A percentile compares a stretch with the other conserved stretches of the same genome.
Evolutionary conservation across 2,797 vertebrate species (phyloP).

Genomic region (Coregonus suidteri): DNA sequence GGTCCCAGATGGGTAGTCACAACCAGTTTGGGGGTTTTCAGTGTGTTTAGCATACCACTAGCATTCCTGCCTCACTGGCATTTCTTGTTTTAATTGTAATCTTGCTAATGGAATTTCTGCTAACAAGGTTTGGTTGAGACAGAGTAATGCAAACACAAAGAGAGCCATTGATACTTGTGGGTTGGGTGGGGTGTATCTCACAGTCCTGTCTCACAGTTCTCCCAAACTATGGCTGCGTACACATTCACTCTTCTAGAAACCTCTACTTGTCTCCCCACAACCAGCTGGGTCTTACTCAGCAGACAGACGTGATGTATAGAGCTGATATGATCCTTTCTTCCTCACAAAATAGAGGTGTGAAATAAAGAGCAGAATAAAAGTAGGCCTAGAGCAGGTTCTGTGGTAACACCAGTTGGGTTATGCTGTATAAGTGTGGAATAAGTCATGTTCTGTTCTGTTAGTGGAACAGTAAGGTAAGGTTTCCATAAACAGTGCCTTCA

Average conservation of each 20-base stretch:
- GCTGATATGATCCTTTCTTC: neutral
- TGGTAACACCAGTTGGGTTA: too few relatives aligned
- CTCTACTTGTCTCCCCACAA: constrained; percentile 16
- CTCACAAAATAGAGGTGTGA: neutral
- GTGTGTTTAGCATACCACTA: constrained; percentile 38
- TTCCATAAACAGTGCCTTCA: too few relatives aligned
- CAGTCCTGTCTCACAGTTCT: constrained; percentile 40
- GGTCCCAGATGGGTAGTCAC: constrained; percentile 27
- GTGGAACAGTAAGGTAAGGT: too few relatives aligned
- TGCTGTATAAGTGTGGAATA: too few relatives aligned
- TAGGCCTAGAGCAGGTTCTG: too few relatives aligned
- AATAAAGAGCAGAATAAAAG: too few relatives aligned
- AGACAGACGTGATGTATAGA: neutral
- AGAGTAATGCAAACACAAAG: constrained; percentile 48
- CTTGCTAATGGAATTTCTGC: constrained; percentile 35
- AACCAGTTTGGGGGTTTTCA: constrained; percentile 38
- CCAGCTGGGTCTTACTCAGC: constrained; percentile 1
- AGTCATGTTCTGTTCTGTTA: too few relatives aligned
- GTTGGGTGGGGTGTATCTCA: constrained; percentile 41
- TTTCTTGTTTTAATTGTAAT: constrained; percentile 28
- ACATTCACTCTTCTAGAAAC: too few relatives aligned
- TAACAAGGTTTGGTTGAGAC: constrained; percentile 31
- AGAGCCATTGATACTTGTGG: constrained; percentile 53
- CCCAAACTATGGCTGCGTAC: too few relatives aligned
- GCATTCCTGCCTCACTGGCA: constrained; percentile 4